A percentile compares a stretch with the other conserved stretches of the same genome.
Conservation (phyloP, 2,888 invertebrate species). For the Anaspis maculata region DNA sequence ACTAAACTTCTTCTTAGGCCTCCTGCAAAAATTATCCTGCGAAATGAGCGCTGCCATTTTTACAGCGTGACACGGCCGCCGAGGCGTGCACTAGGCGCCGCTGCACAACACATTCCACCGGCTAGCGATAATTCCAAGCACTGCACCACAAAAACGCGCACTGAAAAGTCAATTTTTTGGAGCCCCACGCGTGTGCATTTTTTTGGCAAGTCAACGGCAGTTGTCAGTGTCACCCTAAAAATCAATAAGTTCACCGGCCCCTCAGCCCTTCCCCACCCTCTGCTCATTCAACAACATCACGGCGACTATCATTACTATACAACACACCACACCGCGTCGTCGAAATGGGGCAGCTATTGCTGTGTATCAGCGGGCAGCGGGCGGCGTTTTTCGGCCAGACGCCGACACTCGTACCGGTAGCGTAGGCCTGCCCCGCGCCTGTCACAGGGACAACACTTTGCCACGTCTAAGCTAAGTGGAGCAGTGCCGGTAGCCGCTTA, state of each 20-base stretch:
- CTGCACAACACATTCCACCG: slow-evolving; percentile 40
- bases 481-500: slow-evolving; percentile 33
- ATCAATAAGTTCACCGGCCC: slow-evolving; percentile 53
- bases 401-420: slow-evolving; percentile 5
- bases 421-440: slow-evolving; percentile 16
- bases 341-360: slow-evolving; percentile 5
- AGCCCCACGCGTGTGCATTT: slow-evolving; percentile 37
- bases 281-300: slow-evolving; percentile 40
- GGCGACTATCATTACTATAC: slow-evolving; percentile 35
- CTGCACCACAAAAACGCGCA: slow-evolving; percentile 24
- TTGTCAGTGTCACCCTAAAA: slow-evolving; percentile 61
- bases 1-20: slow-evolving; percentile 49
- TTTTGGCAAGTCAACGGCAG: slow-evolving; percentile 46
- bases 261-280: slow-evolving; percentile 43
- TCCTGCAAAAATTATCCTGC: slow-evolving; percentile 45
- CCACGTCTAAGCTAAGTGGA: slow-evolving; percentile 38
- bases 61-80: slow-evolving; percentile 40
- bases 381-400: too few relatives aligned
- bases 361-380: too few relatives aligned
- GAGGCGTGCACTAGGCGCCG: slow-evolving; percentile 35
- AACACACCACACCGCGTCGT: slow-evolving; percentile 18
- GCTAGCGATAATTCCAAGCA: slow-evolving; percentile 35
- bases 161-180: slow-evolving; percentile 27
- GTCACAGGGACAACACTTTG: slow-evolving; percentile 31
- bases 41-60: slow-evolving; percentile 47